A percentile compares a stretch with the other conserved stretches of the same genome.
Conservation (phyloP, 2,888 invertebrate genomes). For the Caenorhabditis afra region DNA sequence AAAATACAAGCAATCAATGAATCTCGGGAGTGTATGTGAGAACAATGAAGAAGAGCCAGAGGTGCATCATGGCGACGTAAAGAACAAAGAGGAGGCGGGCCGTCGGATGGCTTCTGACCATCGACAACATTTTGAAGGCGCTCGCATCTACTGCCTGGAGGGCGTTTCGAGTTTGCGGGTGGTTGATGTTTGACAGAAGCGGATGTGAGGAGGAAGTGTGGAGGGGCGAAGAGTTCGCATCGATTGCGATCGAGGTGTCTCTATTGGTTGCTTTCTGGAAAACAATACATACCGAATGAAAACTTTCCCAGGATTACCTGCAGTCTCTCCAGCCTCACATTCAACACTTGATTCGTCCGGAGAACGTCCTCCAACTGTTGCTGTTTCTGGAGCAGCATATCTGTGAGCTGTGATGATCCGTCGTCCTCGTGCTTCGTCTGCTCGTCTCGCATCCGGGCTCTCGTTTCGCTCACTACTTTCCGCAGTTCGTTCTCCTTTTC, state of each 20-base stretch:
- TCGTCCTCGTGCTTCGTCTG: constrained; percentile 58
- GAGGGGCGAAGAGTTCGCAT: constrained; percentile 35
- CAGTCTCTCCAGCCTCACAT: constrained; percentile 88
- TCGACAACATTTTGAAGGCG: constrained; percentile 62
- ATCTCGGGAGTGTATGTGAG: constrained; percentile 86
- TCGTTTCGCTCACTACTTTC: constrained; percentile 73
- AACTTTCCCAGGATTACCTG: constrained; percentile 38
- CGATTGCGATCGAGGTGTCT: constrained; percentile 61
- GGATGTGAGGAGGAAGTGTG: constrained; percentile 43
- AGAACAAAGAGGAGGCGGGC: constrained; percentile 89
- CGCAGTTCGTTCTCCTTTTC: constrained; percentile 65
- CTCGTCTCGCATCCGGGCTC: constrained; percentile 49
- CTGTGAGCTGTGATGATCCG: constrained; percentile 42
- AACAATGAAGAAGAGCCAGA: constrained; percentile 89
- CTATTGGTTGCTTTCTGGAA: constrained; percentile 64
- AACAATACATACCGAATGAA: not conserved
- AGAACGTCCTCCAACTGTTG: constrained; percentile 89
- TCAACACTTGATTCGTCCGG: constrained; percentile 90
- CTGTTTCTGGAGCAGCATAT: constrained; percentile 88
- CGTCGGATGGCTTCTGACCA: constrained; percentile 84
- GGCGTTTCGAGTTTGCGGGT: constrained; percentile 60
- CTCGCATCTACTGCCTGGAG: constrained; percentile 60
- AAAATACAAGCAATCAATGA: constrained; percentile 75
- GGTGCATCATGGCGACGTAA: constrained; percentile 89
- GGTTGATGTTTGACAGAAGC: constrained; percentile 50